Evolutionary conservation across 2,888 invertebrate species (phyloP), one percentile per base, ranked within the genome.

Genomic region (Drosophila subsilvestris): DNA sequence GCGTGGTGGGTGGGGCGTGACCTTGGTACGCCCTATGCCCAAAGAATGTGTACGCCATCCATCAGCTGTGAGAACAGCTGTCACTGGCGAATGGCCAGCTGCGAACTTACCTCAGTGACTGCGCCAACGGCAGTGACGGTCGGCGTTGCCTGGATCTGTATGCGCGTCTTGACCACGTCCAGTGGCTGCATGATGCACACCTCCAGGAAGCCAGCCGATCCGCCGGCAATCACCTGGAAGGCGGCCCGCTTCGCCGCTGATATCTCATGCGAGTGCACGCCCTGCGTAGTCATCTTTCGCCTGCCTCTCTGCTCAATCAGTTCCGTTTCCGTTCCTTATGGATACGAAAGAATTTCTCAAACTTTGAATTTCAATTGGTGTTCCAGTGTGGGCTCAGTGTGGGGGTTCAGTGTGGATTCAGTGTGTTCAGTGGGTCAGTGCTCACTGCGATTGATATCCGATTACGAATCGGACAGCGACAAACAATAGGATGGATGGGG

Each of bases 111-210:
- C 88, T 89, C 84, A 42, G 72, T 74, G 18, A 56, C 20, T 4
- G 77, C 74, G 0, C 55, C 6, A 20, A 17, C 18, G 3, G 43
- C 8, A 0, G 17, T 37, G 37, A 37, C 37, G 1, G 48, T 42
- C 12, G 77, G 75, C 1, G 53, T 62, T 62, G 76, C 93, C 92
- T 97, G 96, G 54, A 97, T 92, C 92, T 97, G 97, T 79, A 97
- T 94, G 80, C 98, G 94, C 1, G 98, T 98, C 93, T 98, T 98
- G 3, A 98, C 95, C 68, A 98, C 93, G 92, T 98, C 98, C 90
- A 98, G 93, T 0, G 98, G 98, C 93, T 98, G 98, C 98, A 98
- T 98, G 57, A 98, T 95, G 91, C 97, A 97, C 71, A 98, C 97
- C 94, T 98, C 98, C 54, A 98, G 95, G 92, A 98, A 98, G 91